phyloP scores from a whole-genome alignment of 2,888 invertebrate species.

The Dascillus cervinus region DNA sequence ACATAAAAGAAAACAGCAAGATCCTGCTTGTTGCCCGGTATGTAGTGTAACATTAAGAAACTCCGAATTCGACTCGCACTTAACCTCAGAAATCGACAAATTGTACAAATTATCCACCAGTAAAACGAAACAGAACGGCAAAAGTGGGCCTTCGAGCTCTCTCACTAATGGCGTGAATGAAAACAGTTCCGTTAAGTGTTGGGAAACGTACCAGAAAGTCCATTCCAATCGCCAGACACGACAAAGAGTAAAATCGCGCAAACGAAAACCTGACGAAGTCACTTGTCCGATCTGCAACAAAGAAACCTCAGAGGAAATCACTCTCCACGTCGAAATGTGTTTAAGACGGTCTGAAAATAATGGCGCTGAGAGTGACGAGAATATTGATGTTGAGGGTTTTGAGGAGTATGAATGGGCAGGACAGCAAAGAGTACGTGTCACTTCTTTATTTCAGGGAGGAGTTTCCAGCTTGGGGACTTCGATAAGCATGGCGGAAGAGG shows the following conservation, averaged over 20 bases:
- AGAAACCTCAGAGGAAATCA: slow-evolving; percentile 59
- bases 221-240: slow-evolving; percentile 65
- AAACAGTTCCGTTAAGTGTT: slow-evolving; percentile 51
- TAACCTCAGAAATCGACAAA: slow-evolving; percentile 70
- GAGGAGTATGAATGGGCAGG: slow-evolving; percentile 93
- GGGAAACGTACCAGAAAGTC: slow-evolving; percentile 70
- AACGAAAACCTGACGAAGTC: slow-evolving; percentile 55
- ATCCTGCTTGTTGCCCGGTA: slow-evolving; percentile 77
- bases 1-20: slow-evolving; percentile 54
- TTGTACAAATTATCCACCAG: slow-evolving; percentile 49
- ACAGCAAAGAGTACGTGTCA: slow-evolving; percentile 69
- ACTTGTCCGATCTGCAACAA: slow-evolving; percentile 79
- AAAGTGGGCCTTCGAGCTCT: slow-evolving; percentile 41
- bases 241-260: slow-evolving; percentile 57
- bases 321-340: slow-evolving; percentile 66
- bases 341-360: slow-evolving; percentile 46
- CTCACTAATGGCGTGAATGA: slow-evolving; percentile 41
- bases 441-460: slow-evolving; percentile 61
- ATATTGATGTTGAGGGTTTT: slow-evolving; percentile 74
- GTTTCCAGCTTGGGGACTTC: slow-evolving; percentile 49
- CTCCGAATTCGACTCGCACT: slow-evolving; percentile 77
- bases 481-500: slow-evolving; percentile 44
- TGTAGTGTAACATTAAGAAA: slow-evolving; percentile 79
- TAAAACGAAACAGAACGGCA: slow-evolving; percentile 33
- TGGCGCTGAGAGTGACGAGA: slow-evolving; percentile 58